Evolutionary conservation across 2,888 invertebrate genomes (phyloP).

Genomic region (Alviniconcha strummeri): DNA sequence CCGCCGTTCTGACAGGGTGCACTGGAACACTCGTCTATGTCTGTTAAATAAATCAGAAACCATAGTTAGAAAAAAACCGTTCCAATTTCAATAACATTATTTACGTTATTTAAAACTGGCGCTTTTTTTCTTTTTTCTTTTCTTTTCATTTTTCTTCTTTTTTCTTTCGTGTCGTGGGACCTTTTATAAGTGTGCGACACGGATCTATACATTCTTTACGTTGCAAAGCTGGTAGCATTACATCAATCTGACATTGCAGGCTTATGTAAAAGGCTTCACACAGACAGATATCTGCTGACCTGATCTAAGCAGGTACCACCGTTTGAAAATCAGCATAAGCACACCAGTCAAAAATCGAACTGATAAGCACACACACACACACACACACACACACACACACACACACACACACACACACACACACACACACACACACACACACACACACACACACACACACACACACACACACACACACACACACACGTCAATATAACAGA

Average conservation of each 20-base stretch:
- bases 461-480: not conserved
- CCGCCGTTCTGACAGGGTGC: constrained; percentile 18
- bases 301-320: constrained; percentile 19
- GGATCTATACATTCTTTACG: too few species aligned
- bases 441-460: not conserved
- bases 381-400: not conserved
- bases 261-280: not conserved
- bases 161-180: not conserved
- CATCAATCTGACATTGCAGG: not conserved
- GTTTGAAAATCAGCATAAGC: not conserved
- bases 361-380: not conserved
- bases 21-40: not conserved
- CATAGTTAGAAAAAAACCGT: too few species aligned
- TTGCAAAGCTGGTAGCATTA: too few species aligned
- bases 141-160: not conserved
- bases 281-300: constrained; percentile 8
- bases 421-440: too few species aligned
- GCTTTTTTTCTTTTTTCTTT: not conserved
- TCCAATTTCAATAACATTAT: not conserved
- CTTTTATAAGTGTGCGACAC: too few species aligned
- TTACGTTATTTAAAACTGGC: not conserved
- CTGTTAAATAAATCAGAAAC: not conserved
- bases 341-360: not conserved
- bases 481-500: not conserved
- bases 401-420: too few species aligned